These are phyloP conservation scores for Pica pica DNA, from an alignment of 2,113 vertebrate genomes.

Conservation along the genomic window DNA sequence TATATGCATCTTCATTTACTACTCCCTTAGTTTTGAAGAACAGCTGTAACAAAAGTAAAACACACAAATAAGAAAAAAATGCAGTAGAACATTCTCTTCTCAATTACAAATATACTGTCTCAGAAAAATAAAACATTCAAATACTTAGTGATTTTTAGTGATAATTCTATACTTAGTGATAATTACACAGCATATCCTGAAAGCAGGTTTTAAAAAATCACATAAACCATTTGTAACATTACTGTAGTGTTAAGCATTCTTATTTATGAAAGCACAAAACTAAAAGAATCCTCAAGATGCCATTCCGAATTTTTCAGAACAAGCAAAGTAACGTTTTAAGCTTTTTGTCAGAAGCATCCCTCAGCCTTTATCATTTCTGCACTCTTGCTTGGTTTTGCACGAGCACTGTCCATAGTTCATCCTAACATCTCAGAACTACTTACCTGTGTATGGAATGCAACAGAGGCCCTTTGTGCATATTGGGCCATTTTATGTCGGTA, in stretches of 20 bases:
- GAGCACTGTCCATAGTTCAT: not conserved
- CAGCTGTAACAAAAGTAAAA: constrained; percentile 74
- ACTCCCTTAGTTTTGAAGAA: constrained; percentile 93
- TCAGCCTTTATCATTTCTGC: not conserved
- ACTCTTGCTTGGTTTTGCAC: not conserved
- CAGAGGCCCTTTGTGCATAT: constrained; percentile 92
- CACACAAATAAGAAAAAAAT: not conserved
- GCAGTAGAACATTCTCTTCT: not conserved
- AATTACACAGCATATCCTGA: not conserved
- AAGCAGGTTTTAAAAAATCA: not conserved
- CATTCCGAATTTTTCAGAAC: not conserved
- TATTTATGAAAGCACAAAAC: not conserved
- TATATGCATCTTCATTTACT: constrained; percentile 90
- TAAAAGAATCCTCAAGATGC: not conserved
- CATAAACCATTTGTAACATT: not conserved
- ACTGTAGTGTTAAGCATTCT: not conserved
- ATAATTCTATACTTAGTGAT: not conserved
- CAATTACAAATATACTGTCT: not conserved
- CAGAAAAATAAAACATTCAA: not conserved
- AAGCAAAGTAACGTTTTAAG: not conserved
- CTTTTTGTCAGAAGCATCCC: not conserved
- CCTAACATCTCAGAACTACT: not conserved
- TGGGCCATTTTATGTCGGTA: constrained; percentile 98
- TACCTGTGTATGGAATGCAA: constrained; percentile 97
- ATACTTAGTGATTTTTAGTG: not conserved